These are phyloP conservation scores for Temnothorax longispinosus DNA, from an alignment of 1,140 invertebrate genomes.

Conservation along the genomic window DNA sequence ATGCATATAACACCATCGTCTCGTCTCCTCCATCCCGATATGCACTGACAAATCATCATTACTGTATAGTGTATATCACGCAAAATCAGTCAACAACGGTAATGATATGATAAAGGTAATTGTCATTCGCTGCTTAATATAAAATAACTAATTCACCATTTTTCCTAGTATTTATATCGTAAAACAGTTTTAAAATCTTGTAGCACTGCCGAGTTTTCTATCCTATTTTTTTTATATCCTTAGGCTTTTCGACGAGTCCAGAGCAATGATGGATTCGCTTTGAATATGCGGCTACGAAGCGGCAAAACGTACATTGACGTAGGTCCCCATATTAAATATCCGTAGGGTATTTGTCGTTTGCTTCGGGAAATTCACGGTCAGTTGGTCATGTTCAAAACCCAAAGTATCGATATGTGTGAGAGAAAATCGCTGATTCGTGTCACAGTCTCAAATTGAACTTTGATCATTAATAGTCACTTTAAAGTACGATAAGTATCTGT, in stretches of 20 bases:
- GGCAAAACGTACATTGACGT: slow-evolving; percentile 9
- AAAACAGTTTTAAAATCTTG: not conserved
- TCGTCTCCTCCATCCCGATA: not conserved
- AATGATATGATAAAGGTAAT: not conserved
- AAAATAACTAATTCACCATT: not conserved
- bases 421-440: not conserved
- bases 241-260: not conserved
- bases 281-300: not conserved
- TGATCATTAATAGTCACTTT: not conserved
- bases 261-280: slow-evolving; percentile 17
- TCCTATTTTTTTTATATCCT: not conserved
- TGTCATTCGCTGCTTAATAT: not conserved
- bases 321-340: slow-evolving; percentile 16
- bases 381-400: not conserved
- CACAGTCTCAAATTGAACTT: not conserved
- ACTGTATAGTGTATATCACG: not conserved
- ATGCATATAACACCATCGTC: not conserved
- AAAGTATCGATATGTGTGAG: not conserved
- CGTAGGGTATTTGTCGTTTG: not conserved
- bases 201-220: not conserved
- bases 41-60: not conserved
- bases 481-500: not conserved
- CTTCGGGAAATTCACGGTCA: not conserved
- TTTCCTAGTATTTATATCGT: not conserved
- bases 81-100: not conserved